These are phyloP conservation scores for Notolepis coatsorum DNA, from an alignment of 2,797 vertebrate genomes.

Conservation along the genomic window DNA sequence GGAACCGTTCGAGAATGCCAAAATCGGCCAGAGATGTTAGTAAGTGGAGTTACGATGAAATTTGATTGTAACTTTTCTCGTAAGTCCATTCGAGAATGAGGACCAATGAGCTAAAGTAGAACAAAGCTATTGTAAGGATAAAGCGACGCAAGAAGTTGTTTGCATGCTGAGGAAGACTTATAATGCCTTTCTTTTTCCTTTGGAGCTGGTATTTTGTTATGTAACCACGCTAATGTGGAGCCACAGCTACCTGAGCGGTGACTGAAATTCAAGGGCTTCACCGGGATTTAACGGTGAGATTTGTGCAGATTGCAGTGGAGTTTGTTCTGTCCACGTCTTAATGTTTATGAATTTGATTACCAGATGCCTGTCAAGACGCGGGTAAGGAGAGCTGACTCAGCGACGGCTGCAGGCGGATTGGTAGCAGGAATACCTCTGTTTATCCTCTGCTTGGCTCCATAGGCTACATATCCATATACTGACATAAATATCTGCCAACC, in stretches of 20 bases:
- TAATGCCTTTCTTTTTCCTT: no score
- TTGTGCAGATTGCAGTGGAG: constrained; percentile 7
- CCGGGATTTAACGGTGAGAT: constrained; percentile 18
- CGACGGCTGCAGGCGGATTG: constrained; percentile 36
- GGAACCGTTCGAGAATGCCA: no score
- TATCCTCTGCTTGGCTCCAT: constrained; percentile 47
- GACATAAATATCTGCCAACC: constrained; percentile 57
- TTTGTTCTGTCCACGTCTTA: constrained; percentile 16
- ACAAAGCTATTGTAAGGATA: no score
- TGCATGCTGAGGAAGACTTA: no score
- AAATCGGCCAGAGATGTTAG: no score
- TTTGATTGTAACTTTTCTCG: no score
- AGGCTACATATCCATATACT: constrained; percentile 28
- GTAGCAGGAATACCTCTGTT: constrained; percentile 40
- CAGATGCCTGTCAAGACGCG: constrained; percentile 14
- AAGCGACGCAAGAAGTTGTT: no score
- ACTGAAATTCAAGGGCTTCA: constrained; percentile 9
- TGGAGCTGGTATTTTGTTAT: no score
- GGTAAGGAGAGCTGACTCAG: constrained; percentile 36
- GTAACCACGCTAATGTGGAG: no score
- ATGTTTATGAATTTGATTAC: constrained; percentile 31
- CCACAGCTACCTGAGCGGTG: background rate
- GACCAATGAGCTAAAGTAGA: no score
- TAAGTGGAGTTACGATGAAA: no score
- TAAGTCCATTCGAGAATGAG: no score